Base-by-base conservation (phyloP, 1,140 invertebrate species). In the Rhysida immarginata region DNA sequence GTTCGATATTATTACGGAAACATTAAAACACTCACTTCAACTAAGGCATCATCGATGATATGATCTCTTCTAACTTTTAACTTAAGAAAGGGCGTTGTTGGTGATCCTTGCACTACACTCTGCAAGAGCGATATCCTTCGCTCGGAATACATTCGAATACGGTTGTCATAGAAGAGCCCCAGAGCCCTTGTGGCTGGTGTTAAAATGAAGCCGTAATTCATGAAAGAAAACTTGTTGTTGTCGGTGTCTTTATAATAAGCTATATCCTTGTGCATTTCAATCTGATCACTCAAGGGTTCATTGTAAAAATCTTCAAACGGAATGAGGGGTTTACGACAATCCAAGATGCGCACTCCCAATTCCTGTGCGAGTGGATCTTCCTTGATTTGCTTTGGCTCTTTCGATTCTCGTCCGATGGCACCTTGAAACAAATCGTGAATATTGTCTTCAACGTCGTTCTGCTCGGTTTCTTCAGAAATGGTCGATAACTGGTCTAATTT, bases 131-230 rank as follows among this genome's bases (percentile, higher is more conserved):
- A 84, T 69, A 87, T 79, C 63, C 90, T 73, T 53, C 90, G 73
- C 69, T 95, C 90, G 59, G 85, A 89, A 68, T 89, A 89, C 92
- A 96, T 96, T 41, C 90, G 78, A 66, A 96, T 91, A 27, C 91
- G 78, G 69, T 92, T 94, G 70, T 96, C 91, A 68, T 90, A 94
- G 71, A 92, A 94, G 26, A 95, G 72, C 0, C 85, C 87, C 56
- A 91, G 77, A 11, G 86, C 85, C 73, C 94, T 95, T 0, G 87
- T 92, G 1, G 87, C 84, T 2, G 89, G 85, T n/a, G 87, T 94
- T 29, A 95, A 72, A 60, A 95, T 85, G 71, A 95, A 96, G 8
- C 85, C 81, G 68, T 93, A 88, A 63, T 83, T 79, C 78, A 94
- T 85, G 69, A 95, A 95, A 60, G 88, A 88, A 71, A 95, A 95